Percentiles rank a stretch among this genome's conserved stretches.
These are phyloP conservation scores for Zelleria hepariella DNA, from an alignment of 2,888 invertebrate species.

Conservation along the genomic window DNA sequence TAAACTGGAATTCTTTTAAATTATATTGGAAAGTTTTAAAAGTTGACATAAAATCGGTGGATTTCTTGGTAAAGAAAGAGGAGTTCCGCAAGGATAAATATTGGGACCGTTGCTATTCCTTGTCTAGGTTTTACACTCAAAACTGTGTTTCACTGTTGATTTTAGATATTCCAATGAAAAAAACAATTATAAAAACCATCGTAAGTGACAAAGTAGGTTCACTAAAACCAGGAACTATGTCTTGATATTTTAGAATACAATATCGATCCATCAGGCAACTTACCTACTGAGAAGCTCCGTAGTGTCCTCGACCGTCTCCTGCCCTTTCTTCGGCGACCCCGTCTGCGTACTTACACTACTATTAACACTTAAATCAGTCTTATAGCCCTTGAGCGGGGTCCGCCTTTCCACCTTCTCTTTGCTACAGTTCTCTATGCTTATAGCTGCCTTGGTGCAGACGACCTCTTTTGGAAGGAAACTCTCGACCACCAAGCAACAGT, in stretches of 20 bases:
- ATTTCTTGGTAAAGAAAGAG: no score
- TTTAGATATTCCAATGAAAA: neutral
- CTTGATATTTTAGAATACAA: neutral
- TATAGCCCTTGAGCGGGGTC: conserved; percentile 54
- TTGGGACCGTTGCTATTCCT: no score
- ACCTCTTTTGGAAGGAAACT: conserved; percentile 76
- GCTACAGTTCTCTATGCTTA: conserved; percentile 74
- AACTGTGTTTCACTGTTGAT: no score
- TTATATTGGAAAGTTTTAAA: no score
- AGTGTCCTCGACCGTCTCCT: conserved; percentile 34
- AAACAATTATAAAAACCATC: neutral
- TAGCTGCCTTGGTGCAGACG: conserved; percentile 72
- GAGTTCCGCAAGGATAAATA: no score
- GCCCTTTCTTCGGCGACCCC: conserved; percentile 33
- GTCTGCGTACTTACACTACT: conserved; percentile 41
- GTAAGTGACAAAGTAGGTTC: no score
- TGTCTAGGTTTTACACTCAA: no score
- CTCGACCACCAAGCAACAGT: conserved; percentile 48
- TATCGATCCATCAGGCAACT: conserved; percentile 14
- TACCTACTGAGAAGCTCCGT: conserved; percentile 51
- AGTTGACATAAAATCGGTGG: neutral
- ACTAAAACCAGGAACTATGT: no score
- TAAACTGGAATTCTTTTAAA: no score
- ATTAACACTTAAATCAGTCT: conserved; percentile 58
- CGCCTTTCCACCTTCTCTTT: conserved; percentile 36